Conservation (phyloP, 2,888 invertebrate genomes). For the Cinara cedri region DNA sequence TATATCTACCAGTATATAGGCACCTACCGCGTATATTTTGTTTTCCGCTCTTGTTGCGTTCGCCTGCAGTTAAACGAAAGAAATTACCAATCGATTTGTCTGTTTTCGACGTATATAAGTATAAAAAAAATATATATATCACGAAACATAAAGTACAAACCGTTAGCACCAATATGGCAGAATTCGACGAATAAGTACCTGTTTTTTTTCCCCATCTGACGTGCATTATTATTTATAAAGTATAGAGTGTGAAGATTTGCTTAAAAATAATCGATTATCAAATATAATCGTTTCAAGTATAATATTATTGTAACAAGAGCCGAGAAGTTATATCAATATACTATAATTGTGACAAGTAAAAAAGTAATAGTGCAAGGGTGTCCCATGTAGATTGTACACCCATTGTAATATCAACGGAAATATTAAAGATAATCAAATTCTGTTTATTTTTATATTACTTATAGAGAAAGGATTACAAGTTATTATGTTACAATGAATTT, state of each 20-base stretch:
- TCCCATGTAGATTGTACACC: no score
- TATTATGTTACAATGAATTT: no score
- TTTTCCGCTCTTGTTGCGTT: conserved; percentile 37
- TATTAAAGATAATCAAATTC: no score
- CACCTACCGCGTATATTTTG: conserved; percentile 8
- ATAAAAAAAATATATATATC: not conserved
- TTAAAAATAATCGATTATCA: conserved; percentile 1
- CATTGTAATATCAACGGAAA: no score
- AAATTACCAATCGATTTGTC: conserved; percentile 56
- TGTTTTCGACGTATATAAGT: conserved; percentile 35
- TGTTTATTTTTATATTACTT: no score
- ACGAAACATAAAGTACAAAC: conserved; percentile 42
- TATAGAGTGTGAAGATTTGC: not conserved
- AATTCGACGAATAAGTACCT: not conserved
- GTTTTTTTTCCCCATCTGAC: not conserved
- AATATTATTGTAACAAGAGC: no score
- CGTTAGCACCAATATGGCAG: conserved; percentile 34
- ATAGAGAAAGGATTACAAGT: no score
- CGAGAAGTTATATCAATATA: no score
- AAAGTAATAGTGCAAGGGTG: no score
- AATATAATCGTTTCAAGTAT: not conserved
- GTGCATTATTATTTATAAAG: no score
- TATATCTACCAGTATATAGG: conserved; percentile 28
- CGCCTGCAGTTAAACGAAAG: conserved; percentile 38
- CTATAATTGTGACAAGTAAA: no score